Percentiles rank a stretch among this genome's conserved stretches.
These are phyloP conservation scores for Ahaetulla prasina DNA, from an alignment of 2,113 vertebrate species.

Conservation along the genomic window DNA sequence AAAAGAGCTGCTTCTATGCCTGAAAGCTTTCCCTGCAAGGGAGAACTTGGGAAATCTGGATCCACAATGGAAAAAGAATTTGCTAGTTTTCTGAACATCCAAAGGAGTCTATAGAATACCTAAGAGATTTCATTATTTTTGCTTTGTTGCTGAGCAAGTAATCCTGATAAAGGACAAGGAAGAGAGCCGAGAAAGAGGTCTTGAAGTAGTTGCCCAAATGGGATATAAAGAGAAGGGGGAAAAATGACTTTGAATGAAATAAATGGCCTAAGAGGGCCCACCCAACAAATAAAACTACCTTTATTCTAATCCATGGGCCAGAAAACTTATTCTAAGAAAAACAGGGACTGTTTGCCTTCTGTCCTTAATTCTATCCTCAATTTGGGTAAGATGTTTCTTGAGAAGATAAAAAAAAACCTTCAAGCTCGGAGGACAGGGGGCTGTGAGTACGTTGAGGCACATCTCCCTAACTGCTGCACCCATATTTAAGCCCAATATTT, in stretches of 20 bases:
- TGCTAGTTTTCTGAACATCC: not conserved
- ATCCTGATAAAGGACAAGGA: not conserved
- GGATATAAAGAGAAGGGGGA: not conserved
- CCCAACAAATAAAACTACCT: not conserved
- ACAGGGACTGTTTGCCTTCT: not conserved
- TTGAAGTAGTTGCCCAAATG: not conserved
- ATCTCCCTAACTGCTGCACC: not conserved
- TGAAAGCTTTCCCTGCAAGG: not conserved
- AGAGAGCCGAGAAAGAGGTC: not conserved
- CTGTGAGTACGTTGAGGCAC: rapidly evolving
- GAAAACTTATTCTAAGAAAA: not conserved
- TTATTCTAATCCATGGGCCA: not conserved
- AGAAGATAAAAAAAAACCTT: not conserved
- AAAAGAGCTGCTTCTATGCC: not conserved
- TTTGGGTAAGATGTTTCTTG: not conserved
- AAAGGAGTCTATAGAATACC: not conserved
- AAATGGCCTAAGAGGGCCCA: not conserved
- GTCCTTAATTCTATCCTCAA: not conserved
- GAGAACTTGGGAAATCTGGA: not conserved
- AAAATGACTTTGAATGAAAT: not conserved
- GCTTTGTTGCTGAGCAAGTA: not conserved
- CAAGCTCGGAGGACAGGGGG: not conserved
- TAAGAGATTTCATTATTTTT: not conserved
- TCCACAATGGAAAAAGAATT: not conserved
- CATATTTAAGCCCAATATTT: not conserved